Percentiles rank a stretch among this genome's conserved stretches.
These are phyloP conservation scores for Gonocerus acuteangulatus DNA, from an alignment of 2,888 invertebrate species.

Conservation along the genomic window DNA sequence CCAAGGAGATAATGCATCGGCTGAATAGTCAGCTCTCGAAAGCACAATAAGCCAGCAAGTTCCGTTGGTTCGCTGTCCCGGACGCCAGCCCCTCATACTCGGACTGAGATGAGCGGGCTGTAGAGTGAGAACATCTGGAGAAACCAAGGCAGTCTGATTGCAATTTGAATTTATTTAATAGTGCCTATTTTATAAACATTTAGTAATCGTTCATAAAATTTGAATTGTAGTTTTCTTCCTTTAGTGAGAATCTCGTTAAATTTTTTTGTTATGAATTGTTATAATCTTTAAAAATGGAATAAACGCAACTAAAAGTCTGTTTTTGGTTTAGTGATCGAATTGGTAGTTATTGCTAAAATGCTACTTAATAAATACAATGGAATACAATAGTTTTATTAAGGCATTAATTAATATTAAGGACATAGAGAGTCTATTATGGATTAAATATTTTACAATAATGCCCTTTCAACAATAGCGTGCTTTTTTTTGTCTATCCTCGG, in stretches of 20 bases:
- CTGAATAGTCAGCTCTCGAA: constrained; percentile 1
- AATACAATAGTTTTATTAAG: no score
- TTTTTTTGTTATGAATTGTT: background rate
- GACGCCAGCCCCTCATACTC: background rate
- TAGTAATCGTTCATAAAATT: background rate
- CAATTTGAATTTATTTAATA: background rate
- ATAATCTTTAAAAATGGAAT: no score
- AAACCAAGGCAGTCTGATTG: constrained; percentile 14
- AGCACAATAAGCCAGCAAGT: background rate
- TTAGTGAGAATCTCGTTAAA: background rate
- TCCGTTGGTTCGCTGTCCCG: background rate
- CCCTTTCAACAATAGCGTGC: no score
- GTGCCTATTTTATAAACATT: background rate
- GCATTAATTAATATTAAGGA: no score
- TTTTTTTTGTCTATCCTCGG: no score
- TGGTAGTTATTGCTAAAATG: no score
- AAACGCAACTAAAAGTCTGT: no score
- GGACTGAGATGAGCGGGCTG: background rate
- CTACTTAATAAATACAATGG: no score
- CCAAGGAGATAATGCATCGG: constrained; percentile 1
- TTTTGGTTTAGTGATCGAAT: no score
- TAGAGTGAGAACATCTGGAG: constrained; percentile 3
- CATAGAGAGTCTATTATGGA: no score
- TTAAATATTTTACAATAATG: no score
- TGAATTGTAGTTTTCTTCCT: background rate